phyloP scores from a whole-genome alignment of 2,797 vertebrate species.

The Bryconaethiops microstoma region DNA sequence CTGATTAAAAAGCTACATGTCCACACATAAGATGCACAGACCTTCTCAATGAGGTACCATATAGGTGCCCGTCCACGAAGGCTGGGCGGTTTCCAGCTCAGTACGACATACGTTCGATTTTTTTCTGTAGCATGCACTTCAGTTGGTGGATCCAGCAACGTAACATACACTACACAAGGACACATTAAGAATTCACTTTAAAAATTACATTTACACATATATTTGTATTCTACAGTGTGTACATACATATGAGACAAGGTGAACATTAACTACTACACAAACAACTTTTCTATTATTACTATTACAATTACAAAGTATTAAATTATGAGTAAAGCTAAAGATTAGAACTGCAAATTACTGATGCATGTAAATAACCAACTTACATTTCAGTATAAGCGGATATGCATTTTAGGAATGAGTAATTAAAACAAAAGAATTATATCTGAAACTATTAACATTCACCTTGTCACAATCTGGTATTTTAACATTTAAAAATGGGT shows the following conservation, averaged over 20 bases:
- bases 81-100: slow-evolving; percentile 93
- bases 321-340: neutral
- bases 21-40: slow-evolving; percentile 63
- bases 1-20: neutral
- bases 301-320: neutral
- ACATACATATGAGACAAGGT: slow-evolving; percentile 32
- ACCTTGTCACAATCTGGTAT: slow-evolving; percentile 24
- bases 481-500: neutral
- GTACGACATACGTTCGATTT: slow-evolving; percentile 89
- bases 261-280: neutral
- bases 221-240: neutral
- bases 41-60: slow-evolving; percentile 95
- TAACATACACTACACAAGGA: slow-evolving; percentile 80
- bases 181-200: slow-evolving; percentile 40
- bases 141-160: slow-evolving; percentile 85
- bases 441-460: slow-evolving; percentile 19
- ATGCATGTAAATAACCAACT: neutral
- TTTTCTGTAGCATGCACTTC: slow-evolving; percentile 91
- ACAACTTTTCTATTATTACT: neutral
- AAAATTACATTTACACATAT: slow-evolving; percentile 14
- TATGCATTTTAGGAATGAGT: neutral
- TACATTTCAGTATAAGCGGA: neutral
- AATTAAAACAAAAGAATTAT: neutral
- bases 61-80: slow-evolving; percentile 88
- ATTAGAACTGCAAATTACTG: neutral